These are phyloP conservation scores for Nemotelus pantherinus DNA, from an alignment of 2,888 invertebrate species.

Conservation along the genomic window DNA sequence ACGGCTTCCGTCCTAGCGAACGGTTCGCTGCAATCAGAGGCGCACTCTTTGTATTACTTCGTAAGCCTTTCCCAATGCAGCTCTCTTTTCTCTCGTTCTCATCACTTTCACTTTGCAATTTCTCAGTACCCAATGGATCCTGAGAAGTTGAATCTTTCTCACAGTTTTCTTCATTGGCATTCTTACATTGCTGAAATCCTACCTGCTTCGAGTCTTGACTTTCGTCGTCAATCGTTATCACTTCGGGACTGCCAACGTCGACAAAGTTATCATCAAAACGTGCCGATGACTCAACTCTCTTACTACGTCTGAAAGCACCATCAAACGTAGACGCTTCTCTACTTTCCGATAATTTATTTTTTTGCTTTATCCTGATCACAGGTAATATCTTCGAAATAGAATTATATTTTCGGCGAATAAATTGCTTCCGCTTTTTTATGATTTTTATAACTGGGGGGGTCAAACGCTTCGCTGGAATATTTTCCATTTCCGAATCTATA, in stretches of 20 bases:
- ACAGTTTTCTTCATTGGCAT: no score
- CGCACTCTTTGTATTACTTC: neutral
- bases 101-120: neutral
- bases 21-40: neutral
- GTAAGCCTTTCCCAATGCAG: neutral
- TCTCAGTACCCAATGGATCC: neutral
- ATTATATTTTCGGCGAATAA: no score
- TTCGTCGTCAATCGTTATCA: neutral
- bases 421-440: no score
- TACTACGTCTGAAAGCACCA: neutral
- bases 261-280: neutral
- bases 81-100: neutral
- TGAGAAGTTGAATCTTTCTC: no score
- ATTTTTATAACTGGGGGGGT: no score
- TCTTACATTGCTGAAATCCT: neutral
- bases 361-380: conserved; percentile 1
- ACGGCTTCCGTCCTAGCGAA: conserved; percentile 13
- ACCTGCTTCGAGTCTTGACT: neutral
- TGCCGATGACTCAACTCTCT: neutral
- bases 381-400: neutral
- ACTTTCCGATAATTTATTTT: neutral
- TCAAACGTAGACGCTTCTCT: neutral
- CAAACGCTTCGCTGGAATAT: no score
- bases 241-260: neutral
- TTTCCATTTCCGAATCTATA: neutral